phyloP scores from a whole-genome alignment of 2,113 vertebrate species.

The Noturus placidus region DNA sequence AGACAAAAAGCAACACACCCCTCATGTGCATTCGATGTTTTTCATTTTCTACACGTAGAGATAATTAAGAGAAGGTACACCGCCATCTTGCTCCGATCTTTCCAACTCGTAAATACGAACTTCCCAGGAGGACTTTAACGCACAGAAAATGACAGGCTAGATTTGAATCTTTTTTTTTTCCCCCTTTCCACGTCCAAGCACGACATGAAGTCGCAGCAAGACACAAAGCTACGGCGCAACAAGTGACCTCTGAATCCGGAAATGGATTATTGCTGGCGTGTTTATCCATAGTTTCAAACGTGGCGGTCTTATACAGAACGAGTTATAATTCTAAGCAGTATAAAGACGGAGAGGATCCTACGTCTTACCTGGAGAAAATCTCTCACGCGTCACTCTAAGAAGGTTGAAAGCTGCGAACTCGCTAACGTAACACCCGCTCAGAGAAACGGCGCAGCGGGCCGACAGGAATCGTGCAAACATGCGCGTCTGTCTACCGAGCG shows the following conservation, averaged over 20 bases:
- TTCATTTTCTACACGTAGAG: too few species aligned
- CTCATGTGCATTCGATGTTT: too few species aligned
- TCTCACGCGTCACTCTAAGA: not conserved
- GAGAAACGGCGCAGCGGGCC: slow-evolving; percentile 15
- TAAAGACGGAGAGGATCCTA: not conserved
- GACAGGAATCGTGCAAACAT: slow-evolving; percentile 15
- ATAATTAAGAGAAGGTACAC: too few species aligned
- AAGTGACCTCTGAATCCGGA: not conserved
- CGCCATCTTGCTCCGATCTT: too few species aligned
- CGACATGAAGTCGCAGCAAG: not conserved
- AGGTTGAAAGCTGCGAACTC: not conserved
- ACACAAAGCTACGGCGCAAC: not conserved
- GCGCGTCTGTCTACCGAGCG: slow-evolving; percentile 17
- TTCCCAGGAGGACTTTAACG: too few species aligned
- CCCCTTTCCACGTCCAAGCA: too few species aligned
- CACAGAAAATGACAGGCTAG: not conserved
- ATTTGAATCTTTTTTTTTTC: not conserved
- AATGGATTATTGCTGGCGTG: not conserved
- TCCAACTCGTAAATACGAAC: too few species aligned
- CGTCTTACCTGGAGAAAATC: not conserved
- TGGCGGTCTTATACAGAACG: not conserved
- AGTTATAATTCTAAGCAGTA: not conserved
- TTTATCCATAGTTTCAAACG: not conserved
- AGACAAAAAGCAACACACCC: too few species aligned
- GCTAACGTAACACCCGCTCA: not conserved